These are phyloP conservation scores for Drosophila nr. fundita DNA, from an alignment of 2,888 invertebrate genomes.

Conservation along the genomic window DNA sequence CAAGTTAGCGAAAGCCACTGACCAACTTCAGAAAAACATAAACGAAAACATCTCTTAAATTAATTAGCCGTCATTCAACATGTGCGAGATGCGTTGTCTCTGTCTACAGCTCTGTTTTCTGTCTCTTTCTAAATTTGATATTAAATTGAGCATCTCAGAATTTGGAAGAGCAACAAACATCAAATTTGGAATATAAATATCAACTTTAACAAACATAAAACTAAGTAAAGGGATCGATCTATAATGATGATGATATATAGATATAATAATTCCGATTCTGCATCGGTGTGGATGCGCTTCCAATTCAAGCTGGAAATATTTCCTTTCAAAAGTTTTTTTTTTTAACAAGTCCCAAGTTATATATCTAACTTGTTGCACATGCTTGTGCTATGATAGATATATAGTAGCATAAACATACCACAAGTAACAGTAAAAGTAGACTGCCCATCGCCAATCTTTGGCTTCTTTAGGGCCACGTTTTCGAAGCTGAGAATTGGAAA, in stretches of 20 bases:
- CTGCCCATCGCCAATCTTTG: neutral
- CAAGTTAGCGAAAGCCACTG: conserved; percentile 38
- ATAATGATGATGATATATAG: neutral
- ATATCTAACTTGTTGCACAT: neutral
- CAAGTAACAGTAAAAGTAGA: neutral
- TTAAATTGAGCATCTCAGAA: neutral
- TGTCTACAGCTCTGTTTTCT: neutral
- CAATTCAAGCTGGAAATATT: neutral
- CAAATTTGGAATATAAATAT: neutral
- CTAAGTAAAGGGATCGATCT: neutral
- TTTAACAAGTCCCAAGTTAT: neutral
- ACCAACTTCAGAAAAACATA: conserved; percentile 62
- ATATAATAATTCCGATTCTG: neutral
- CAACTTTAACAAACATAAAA: neutral
- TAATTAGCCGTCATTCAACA: conserved; percentile 53
- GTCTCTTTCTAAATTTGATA: neutral
- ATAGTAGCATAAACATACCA: neutral
- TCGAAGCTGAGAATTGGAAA: neutral
- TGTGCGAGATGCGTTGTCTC: neutral
- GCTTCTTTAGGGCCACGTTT: neutral
- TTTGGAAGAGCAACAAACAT: neutral
- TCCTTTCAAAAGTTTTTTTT: neutral
- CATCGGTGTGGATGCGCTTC: neutral
- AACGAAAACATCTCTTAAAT: conserved; percentile 61
- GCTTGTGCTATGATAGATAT: neutral